phyloP scores from a whole-genome alignment of 2,888 invertebrate species.

The Leptodirus hochenwartii region DNA sequence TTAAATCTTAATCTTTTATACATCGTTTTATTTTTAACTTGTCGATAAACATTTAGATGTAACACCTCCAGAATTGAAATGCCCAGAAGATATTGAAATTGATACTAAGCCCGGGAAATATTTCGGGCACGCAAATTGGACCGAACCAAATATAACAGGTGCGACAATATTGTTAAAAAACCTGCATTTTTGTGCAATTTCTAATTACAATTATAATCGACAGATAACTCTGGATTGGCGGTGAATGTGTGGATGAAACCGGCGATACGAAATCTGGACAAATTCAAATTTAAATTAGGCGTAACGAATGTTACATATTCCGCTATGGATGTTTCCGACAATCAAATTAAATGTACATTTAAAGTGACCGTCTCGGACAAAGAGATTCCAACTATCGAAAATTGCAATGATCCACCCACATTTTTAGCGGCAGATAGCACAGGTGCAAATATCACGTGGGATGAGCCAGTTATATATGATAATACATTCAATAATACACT shows the following conservation, averaged over 20 bases:
- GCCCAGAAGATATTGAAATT: conserved; percentile 33
- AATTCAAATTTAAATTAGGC: conserved; percentile 37
- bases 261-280: conserved; percentile 26
- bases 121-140: conserved; percentile 34
- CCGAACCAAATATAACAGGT: conserved; percentile 23
- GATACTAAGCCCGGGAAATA: conserved; percentile 30
- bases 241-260: conserved; percentile 40
- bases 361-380: conserved; percentile 30
- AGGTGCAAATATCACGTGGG: conserved; percentile 34
- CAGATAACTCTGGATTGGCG: conserved; percentile 39
- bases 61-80: conserved; percentile 35
- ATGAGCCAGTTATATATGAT: conserved; percentile 37
- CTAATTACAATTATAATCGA: not conserved
- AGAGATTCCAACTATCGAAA: conserved; percentile 36
- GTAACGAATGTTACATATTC: conserved; percentile 37
- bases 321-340: conserved; percentile 40
- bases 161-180: conserved; percentile 8
- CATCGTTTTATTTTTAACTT: no score
- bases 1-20: no score
- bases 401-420: conserved; percentile 37
- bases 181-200: not conserved
- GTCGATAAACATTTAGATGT: conserved; percentile 29
- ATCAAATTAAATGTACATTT: conserved; percentile 41
- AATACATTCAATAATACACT: conserved; percentile 33
- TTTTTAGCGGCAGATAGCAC: conserved; percentile 22